phyloP scores from a whole-genome alignment of 2,113 vertebrate genomes.

The Tupaia chinensis region DNA sequence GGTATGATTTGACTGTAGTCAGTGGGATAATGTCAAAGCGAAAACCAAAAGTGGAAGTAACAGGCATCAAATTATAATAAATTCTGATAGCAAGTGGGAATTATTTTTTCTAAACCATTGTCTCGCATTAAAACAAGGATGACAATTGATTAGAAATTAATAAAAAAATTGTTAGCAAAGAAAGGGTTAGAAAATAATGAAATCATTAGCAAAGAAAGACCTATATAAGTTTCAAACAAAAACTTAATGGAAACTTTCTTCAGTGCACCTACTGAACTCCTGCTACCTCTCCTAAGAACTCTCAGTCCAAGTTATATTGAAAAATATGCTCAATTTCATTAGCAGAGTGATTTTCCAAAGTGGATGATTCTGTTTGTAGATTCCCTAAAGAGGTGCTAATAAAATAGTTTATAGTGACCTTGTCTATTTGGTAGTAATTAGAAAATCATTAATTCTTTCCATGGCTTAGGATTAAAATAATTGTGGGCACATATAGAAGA shows the following conservation, averaged over 20 bases:
- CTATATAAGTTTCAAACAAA: background rate
- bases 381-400: background rate
- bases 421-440: background rate
- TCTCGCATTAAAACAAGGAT: background rate
- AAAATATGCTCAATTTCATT: conserved; percentile 30
- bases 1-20: background rate
- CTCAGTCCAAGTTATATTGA: background rate
- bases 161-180: background rate
- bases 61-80: background rate
- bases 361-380: background rate
- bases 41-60: background rate
- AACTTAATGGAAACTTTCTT: background rate
- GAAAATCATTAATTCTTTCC: conserved; percentile 9
- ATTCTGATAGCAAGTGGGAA: background rate
- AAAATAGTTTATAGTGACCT: background rate
- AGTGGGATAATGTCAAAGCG: background rate
- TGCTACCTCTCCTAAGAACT: background rate
- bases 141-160: background rate
- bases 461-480: background rate
- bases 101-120: background rate
- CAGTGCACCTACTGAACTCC: background rate
- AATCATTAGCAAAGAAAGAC: conserved; percentile 14
- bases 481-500: background rate
- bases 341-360: background rate
- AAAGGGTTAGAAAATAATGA: background rate